Evolutionary conservation across 2,797 vertebrate species (phyloP).

Genomic region (Ceyx erithaca): DNA sequence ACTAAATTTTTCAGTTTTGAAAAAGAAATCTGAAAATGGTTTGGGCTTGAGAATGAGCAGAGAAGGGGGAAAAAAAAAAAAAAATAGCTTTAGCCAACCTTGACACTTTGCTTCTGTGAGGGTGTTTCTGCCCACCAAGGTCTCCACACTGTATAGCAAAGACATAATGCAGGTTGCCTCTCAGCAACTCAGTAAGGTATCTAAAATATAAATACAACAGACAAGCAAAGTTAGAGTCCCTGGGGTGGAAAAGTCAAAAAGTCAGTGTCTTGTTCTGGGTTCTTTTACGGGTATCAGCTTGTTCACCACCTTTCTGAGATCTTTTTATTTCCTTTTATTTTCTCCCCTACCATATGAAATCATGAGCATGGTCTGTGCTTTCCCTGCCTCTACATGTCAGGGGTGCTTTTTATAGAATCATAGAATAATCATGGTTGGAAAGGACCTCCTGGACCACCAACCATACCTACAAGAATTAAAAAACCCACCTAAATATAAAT

Average conservation of each 20-base stretch:
- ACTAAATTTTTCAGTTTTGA: background rate
- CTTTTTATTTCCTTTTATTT: background rate
- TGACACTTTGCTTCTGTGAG: background rate
- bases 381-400: fast-evolving
- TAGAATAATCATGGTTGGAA: too few species aligned
- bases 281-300: background rate
- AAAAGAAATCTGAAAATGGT: background rate
- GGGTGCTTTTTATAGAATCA: background rate
- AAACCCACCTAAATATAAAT: too few species aligned
- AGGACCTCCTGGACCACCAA: too few species aligned
- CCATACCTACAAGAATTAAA: too few species aligned
- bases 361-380: background rate
- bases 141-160: background rate
- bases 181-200: background rate
- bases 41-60: background rate
- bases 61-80: background rate
- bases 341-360: background rate
- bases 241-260: background rate
- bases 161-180: background rate
- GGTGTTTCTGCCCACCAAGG: background rate
- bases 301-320: background rate
- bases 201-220: background rate
- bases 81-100: background rate
- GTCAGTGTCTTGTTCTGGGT: background rate
- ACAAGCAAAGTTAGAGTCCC: background rate